These are phyloP conservation scores for Hydrozoanthus tunicans DNA, from an alignment of 64 coral and sea anemone genomes.

Conservation along the genomic window DNA sequence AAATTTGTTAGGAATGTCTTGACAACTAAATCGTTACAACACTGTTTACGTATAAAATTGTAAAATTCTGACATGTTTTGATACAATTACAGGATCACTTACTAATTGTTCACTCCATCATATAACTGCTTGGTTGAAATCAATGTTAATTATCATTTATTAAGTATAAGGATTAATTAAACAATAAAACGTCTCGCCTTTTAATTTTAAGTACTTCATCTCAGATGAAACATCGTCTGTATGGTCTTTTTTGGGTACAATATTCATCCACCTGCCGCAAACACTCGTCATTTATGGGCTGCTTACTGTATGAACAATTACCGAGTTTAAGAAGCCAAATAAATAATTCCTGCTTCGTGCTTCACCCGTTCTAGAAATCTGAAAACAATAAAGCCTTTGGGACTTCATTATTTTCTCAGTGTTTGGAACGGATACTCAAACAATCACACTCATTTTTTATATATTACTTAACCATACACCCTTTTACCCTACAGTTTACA, in stretches of 20 bases:
- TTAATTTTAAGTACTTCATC: constrained; percentile 23
- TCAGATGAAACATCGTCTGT: constrained; percentile 5
- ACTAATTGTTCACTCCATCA: neutral
- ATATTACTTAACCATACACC: no score
- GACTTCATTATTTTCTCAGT: no score
- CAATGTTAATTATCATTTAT: neutral
- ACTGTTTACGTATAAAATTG: constrained; percentile 61
- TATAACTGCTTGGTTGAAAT: no score
- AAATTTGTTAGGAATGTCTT: constrained; percentile 25
- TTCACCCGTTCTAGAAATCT: no score
- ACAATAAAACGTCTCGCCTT: constrained; percentile 32
- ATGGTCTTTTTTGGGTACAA: constrained; percentile 35
- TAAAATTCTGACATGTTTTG: constrained; percentile 38
- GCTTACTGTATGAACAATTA: constrained; percentile 32
- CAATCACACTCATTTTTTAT: no score
- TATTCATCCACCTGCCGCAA: constrained; percentile 32
- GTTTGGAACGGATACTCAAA: no score
- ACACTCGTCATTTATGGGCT: constrained; percentile 49
- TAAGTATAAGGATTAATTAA: constrained; percentile 22
- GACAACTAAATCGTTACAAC: constrained; percentile 51
- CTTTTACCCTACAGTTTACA: no score
- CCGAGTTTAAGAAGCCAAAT: neutral
- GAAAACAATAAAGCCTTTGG: no score
- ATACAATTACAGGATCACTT: neutral
- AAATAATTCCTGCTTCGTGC: no score